phyloP scores from a whole-genome alignment of 2,797 vertebrate species.

The Carapus acus region DNA sequence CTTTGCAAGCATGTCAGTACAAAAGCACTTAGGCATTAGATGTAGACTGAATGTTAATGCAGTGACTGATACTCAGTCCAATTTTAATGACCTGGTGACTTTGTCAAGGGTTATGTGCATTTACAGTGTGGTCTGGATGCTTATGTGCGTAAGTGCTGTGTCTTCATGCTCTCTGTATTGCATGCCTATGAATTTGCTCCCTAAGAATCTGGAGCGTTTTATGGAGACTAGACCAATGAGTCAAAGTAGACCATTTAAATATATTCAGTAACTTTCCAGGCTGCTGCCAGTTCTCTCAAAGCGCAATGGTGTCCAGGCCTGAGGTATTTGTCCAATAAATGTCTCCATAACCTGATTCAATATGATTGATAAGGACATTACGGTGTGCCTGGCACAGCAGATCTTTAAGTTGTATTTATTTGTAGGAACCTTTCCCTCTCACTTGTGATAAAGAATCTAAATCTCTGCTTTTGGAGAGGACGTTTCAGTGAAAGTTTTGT shows the following conservation, averaged over 20 bases:
- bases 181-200: conserved; percentile 3
- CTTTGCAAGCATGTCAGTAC: conserved; percentile 63
- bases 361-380: conserved; percentile 61
- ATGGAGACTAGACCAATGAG: conserved; percentile 52
- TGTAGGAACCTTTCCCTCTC: neutral
- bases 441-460: neutral
- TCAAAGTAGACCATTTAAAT: conserved; percentile 45
- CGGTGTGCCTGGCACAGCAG: conserved; percentile 29
- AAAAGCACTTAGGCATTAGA: conserved; percentile 41
- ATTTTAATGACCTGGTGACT: too few species aligned
- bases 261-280: conserved; percentile 48
- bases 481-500: neutral
- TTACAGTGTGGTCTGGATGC: conserved; percentile 11
- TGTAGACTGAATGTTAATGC: conserved; percentile 52
- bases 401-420: conserved; percentile 47
- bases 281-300: conserved; percentile 50
- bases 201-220: conserved; percentile 34
- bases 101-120: neutral
- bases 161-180: neutral
- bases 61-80: neutral
- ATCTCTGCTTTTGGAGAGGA: conserved; percentile 8
- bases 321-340: conserved; percentile 62
- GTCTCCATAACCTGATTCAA: conserved; percentile 67
- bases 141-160: neutral
- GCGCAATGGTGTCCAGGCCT: conserved; percentile 35